These are phyloP conservation scores for Zophobas morio DNA, from an alignment of 1,140 invertebrate genomes.

Conservation along the genomic window DNA sequence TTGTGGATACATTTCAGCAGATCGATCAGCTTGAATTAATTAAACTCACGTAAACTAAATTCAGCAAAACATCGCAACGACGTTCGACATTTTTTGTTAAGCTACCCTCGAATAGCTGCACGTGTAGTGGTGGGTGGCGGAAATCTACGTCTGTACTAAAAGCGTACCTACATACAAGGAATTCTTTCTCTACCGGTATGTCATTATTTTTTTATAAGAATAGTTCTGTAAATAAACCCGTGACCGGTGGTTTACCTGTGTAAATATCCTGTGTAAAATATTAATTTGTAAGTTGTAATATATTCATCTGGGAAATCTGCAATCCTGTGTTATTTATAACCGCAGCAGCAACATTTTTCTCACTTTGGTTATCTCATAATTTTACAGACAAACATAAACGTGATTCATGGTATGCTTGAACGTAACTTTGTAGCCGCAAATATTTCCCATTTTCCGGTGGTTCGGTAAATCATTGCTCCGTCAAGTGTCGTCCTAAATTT, in stretches of 20 bases:
- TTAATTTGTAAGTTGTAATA: neutral
- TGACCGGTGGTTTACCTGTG: neutral
- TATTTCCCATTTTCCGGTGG: slow-evolving; percentile 2
- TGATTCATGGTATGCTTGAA: neutral
- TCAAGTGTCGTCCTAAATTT: too few relatives aligned
- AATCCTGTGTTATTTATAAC: neutral
- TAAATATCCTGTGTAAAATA: neutral
- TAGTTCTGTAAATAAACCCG: too few relatives aligned
- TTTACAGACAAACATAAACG: neutral
- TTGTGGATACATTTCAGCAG: neutral
- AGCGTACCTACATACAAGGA: neutral
- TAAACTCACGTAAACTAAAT: slow-evolving; percentile 11
- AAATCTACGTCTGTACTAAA: neutral
- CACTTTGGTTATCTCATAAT: neutral
- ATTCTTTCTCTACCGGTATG: neutral
- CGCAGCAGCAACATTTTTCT: neutral
- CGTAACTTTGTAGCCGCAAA: slow-evolving; percentile 1
- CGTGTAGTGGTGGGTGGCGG: slow-evolving; percentile 1
- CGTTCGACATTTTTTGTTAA: slow-evolving; percentile 13
- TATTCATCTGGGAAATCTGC: slow-evolving; percentile 9
- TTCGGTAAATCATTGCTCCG: too few relatives aligned
- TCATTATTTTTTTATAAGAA: too few relatives aligned
- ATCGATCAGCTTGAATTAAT: slow-evolving; percentile 8
- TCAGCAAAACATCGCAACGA: neutral
- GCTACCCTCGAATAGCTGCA: slow-evolving; percentile 16